Percentiles rank a stretch among this genome's conserved stretches.
Conservation (phyloP, 2,888 invertebrate species). For the Amiota communis region DNA sequence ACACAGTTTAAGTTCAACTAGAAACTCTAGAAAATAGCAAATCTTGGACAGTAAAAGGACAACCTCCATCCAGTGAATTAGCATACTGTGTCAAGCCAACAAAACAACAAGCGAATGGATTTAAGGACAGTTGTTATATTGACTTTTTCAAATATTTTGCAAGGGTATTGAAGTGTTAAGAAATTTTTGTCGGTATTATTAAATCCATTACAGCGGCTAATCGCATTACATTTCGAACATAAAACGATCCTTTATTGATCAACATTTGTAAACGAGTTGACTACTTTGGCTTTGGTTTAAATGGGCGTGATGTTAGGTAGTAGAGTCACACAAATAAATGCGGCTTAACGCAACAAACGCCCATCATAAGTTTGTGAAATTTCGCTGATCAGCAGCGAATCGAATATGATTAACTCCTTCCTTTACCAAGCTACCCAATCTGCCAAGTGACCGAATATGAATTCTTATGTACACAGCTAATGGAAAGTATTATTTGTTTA, state of each 20-base stretch:
- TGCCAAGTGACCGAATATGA: not conserved
- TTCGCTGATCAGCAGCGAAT: conserved; percentile 54
- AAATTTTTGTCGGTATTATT: conserved; percentile 60
- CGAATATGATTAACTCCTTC: conserved; percentile 60
- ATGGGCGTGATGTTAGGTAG: conserved; percentile 37
- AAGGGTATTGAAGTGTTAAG: conserved; percentile 57
- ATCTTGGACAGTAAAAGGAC: no score
- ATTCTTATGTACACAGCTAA: conserved; percentile 56
- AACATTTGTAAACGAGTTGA: conserved; percentile 70
- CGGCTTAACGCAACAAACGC: conserved; percentile 61
- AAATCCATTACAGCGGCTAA: conserved; percentile 68
- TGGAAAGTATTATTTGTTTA: conserved; percentile 66
- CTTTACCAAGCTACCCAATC: not conserved
- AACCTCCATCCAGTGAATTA: no score
- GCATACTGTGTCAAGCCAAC: no score
- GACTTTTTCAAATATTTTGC: conserved; percentile 69
- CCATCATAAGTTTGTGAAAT: conserved; percentile 36
- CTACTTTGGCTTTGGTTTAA: conserved; percentile 33
- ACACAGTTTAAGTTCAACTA: no score
- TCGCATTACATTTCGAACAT: conserved; percentile 57
- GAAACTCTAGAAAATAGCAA: no score
- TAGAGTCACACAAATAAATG: conserved; percentile 42
- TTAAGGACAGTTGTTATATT: conserved; percentile 38
- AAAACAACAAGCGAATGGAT: no score
- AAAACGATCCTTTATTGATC: conserved; percentile 68